A percentile compares a stretch with the other conserved stretches of the same genome.
These are phyloP conservation scores for Amiota mariae DNA, from an alignment of 2,888 invertebrate genomes.

Conservation along the genomic window DNA sequence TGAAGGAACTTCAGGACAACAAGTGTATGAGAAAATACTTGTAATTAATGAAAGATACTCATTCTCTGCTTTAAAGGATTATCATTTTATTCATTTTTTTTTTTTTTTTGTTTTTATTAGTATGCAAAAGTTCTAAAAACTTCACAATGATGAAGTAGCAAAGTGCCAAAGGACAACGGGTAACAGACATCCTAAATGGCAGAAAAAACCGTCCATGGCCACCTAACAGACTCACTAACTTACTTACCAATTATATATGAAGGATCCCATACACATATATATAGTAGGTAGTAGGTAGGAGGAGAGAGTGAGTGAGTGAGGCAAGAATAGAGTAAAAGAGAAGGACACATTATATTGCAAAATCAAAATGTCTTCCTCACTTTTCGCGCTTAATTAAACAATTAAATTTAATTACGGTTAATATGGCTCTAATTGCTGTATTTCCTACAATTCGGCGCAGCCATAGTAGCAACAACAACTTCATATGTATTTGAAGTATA, in stretches of 20 bases:
- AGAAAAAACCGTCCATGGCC: neutral
- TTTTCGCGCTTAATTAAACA: conserved; percentile 73
- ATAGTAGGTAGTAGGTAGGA: conserved; percentile 29
- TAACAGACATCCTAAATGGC: neutral
- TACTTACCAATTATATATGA: conserved; percentile 27
- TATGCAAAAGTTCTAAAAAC: too few relatives aligned
- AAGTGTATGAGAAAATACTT: too few relatives aligned
- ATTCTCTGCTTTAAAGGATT: too few relatives aligned
- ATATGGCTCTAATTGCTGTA: conserved; percentile 74
- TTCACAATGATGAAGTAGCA: neutral
- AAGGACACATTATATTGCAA: conserved; percentile 53
- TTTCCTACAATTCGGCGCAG: conserved; percentile 60
- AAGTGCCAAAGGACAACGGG: conserved; percentile 1
- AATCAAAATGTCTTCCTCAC: conserved; percentile 66
- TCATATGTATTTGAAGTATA: neutral
- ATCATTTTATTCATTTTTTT: too few relatives aligned
- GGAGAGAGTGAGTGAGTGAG: conserved; percentile 6
- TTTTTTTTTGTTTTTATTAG: too few relatives aligned
- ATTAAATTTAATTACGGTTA: conserved; percentile 74
- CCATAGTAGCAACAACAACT: neutral
- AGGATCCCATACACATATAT: conserved; percentile 48
- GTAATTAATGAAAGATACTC: too few relatives aligned
- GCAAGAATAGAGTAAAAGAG: conserved; percentile 7
- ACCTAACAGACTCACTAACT: conserved; percentile 36
- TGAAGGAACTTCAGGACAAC: too few relatives aligned